phyloP scores from a whole-genome alignment of 2,113 vertebrate species.

The Myrmophylax atrothorax region DNA sequence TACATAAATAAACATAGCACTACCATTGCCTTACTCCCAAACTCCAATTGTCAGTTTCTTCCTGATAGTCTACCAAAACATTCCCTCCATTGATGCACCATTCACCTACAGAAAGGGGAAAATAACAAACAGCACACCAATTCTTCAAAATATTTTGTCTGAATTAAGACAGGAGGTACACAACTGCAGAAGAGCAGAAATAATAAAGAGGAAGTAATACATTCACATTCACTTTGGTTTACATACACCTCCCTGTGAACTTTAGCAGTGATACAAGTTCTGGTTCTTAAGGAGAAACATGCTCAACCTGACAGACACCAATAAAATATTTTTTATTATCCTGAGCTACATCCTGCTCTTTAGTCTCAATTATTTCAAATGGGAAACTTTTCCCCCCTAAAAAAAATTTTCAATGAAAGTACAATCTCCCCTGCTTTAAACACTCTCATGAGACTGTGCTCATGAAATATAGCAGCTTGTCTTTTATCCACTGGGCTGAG shows the following conservation, averaged over 20 bases:
- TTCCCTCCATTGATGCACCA: not conserved
- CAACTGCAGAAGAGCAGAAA: not conserved
- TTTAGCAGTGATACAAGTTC: not conserved
- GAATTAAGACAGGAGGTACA: not conserved
- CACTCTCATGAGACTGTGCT: rapidly evolving
- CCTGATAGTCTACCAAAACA: not conserved
- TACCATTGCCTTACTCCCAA: not conserved
- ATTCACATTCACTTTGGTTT: not conserved
- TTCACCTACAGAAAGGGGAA: not conserved
- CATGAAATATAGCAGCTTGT: not conserved
- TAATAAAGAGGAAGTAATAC: not conserved
- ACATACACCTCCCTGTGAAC: not conserved
- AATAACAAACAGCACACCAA: not conserved
- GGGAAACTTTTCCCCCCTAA: not conserved
- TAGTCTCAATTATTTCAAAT: not conserved
- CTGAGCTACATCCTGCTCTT: not conserved
- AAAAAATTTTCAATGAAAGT: not conserved
- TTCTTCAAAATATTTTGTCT: not conserved
- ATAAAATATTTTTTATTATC: constrained; percentile 20
- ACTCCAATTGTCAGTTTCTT: not conserved
- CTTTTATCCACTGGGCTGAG: not conserved
- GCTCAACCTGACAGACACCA: not conserved
- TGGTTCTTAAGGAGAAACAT: not conserved
- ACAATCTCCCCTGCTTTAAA: not conserved
- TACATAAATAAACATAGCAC: not conserved